Conservation (phyloP, 2,797 vertebrate species). For the Thaleichthys pacificus region DNA sequence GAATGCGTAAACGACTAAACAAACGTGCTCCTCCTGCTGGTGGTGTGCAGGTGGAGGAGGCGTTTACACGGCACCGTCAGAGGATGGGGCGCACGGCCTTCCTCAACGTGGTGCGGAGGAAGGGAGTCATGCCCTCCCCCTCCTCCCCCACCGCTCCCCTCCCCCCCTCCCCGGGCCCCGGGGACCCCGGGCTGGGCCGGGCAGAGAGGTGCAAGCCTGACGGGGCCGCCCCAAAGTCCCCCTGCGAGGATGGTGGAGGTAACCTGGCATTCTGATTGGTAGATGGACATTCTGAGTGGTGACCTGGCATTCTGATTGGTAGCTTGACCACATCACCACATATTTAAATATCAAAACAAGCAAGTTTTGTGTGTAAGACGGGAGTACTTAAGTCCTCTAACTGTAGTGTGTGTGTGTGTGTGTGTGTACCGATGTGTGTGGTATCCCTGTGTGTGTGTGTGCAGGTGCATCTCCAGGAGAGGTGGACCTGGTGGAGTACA, state of each 20-base stretch:
- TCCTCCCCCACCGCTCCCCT: constrained; percentile 61
- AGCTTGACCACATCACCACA: not conserved
- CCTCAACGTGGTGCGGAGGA: constrained; percentile 92
- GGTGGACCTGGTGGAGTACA: constrained; percentile 89
- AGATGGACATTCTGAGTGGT: constrained; percentile 21
- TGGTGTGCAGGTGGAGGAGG: constrained; percentile 83
- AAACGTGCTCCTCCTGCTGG: not conserved
- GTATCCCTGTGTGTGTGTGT: constrained; percentile 66
- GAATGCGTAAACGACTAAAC: too few relatives aligned
- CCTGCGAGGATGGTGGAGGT: constrained; percentile 75
- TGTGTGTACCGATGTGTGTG: not conserved
- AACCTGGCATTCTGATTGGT: constrained; percentile 35
- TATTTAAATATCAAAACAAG: not conserved
- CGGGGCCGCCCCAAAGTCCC: constrained; percentile 75
- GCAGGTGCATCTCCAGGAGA: constrained; percentile 75
- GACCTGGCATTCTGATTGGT: constrained; percentile 35
- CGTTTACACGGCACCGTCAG: constrained; percentile 92
- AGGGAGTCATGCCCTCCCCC: constrained; percentile 80
- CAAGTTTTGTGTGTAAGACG: not conserved
- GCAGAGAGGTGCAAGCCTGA: constrained; percentile 82
- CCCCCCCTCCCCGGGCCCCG: constrained; percentile 34
- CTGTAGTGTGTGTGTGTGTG: not conserved
- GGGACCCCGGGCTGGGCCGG: constrained; percentile 55
- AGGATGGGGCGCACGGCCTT: constrained; percentile 97
- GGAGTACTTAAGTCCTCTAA: not conserved